A percentile compares a stretch with the other conserved stretches of the same genome.
Evolutionary conservation across 2,888 invertebrate genomes (phyloP).

Genomic region (Aspidapion aeneum): DNA sequence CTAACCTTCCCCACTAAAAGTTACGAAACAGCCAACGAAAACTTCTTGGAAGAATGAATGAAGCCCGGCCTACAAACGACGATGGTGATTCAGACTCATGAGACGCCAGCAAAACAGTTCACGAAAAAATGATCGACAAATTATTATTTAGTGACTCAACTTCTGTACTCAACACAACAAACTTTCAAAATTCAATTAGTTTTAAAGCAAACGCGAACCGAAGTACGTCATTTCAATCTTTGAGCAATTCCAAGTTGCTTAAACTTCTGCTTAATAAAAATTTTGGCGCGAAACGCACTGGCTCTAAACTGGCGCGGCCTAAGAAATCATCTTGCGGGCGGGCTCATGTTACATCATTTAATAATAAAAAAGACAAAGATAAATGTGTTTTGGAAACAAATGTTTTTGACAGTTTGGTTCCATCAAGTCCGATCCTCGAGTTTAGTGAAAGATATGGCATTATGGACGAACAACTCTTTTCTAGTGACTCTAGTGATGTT

Average conservation of each 20-base stretch:
- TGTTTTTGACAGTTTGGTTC: not conserved
- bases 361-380: not conserved
- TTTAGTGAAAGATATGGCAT: conserved; percentile 13
- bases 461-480: conserved; percentile 11
- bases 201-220: not conserved
- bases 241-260: not conserved
- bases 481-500: not conserved
- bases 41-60: not conserved
- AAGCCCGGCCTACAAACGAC: not conserved
- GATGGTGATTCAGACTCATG: not conserved
- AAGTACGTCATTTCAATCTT: not conserved
- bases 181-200: not conserved
- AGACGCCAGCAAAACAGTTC: not conserved
- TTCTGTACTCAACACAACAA: not conserved
- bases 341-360: not conserved
- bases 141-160: not conserved
- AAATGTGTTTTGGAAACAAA: not conserved
- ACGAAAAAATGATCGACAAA: not conserved
- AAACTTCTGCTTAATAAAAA: not conserved
- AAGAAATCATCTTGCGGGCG: not conserved
- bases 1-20: not conserved
- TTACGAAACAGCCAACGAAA: not conserved
- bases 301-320: not conserved
- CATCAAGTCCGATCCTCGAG: not conserved
- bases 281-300: not conserved